Evolutionary conservation across 1,140 invertebrate genomes (phyloP), one percentile per base, ranked within the genome.

Genomic region (Trachymyrmex cornetzi): DNA sequence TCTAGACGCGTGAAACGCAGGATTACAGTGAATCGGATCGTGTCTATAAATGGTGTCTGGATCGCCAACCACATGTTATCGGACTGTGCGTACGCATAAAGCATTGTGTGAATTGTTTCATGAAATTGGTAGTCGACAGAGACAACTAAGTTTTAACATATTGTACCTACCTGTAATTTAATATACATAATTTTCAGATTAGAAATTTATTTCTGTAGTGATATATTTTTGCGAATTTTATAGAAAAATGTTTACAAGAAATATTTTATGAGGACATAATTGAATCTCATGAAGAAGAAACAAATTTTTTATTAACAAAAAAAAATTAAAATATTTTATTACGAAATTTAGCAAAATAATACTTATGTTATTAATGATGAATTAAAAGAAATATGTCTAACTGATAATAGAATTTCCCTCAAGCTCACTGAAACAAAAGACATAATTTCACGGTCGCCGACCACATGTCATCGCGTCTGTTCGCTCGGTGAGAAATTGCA

Each of bases 11-110:
- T 81, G 22, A 81, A 71, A 24, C 12, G 30, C 5, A 44, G 22
- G 19, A 71, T 81, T 34, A 57, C 66, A 57, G 67, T 48, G 71
- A 38, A 27, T 7, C 30, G 22, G 27, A 50, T n/a, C 9, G 66
- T 27, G 59, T 84, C 50, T 77, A 50, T 90, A 89, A 88, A 80
- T 27, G 34, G 19, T 71, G 44, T 53, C 11, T 67, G 24, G 81
- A 87, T 80, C 89, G 44, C 77, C 44, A 81, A 77, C 88, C 88
- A 85, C 86, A 90, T 88, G 88, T 90, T 89, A 90, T 88, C 89
- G 77, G 19, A 22, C 30, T 53, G 63, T 19, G 66, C 85, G 81
- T 69, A 77, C 69, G 66, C 59, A 74, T 64, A 72, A 80, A 90
- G 50, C 67, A 88, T 48, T 50, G 72, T 79, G 77, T 85, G 50